Conservation (phyloP, 1,140 invertebrate genomes). For the Dreissena rostriformis region DNA sequence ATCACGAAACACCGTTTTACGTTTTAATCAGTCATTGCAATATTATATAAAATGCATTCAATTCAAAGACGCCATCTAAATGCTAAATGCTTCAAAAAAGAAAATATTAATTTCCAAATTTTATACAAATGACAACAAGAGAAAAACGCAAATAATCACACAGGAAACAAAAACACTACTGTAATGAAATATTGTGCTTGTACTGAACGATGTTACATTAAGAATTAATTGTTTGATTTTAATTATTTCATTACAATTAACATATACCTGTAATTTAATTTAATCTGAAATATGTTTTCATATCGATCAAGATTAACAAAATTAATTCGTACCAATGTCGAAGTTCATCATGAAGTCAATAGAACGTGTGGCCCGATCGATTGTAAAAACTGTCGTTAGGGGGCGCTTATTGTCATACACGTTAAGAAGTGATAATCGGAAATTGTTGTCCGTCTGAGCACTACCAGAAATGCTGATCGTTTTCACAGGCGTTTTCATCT, state of each 20-base stretch:
- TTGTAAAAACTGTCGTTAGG: constrained; percentile 35
- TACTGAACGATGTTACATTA: background rate
- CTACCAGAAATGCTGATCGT: constrained; percentile 42
- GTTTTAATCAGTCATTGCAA: too few species aligned
- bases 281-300: background rate
- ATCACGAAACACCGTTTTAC: too few species aligned
- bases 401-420: constrained; percentile 36
- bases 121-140: too few species aligned
- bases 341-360: constrained; percentile 59
- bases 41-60: too few species aligned
- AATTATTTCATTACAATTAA: background rate
- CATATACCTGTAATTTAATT: background rate
- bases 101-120: too few species aligned
- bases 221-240: background rate
- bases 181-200: too few species aligned
- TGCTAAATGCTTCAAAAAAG: too few species aligned
- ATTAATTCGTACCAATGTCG: constrained; percentile 56
- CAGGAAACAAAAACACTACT: too few species aligned
- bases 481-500: constrained; percentile 44
- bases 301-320: background rate
- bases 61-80: too few species aligned
- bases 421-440: constrained; percentile 32
- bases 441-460: constrained; percentile 34
- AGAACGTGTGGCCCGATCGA: constrained; percentile 40
- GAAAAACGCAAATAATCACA: too few species aligned